Percentiles rank a stretch among this genome's conserved stretches.
Evolutionary conservation across 1,140 invertebrate species (phyloP).

Genomic region (Pseudachorutes palmiensis): DNA sequence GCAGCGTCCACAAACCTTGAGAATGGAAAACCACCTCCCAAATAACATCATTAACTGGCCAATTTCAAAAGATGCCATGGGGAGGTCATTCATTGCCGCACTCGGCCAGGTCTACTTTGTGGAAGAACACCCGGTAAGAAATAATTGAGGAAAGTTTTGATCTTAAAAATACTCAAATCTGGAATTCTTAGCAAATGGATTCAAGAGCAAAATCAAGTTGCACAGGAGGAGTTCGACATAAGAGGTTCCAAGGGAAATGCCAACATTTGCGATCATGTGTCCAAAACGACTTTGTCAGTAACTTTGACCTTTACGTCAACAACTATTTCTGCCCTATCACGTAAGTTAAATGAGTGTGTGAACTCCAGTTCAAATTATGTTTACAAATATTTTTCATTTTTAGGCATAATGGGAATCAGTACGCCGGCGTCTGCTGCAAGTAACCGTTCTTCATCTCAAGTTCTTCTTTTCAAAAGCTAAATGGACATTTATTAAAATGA

Average conservation of each 20-base stretch:
- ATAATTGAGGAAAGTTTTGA: not conserved
- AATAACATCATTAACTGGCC: not conserved
- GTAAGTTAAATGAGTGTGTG: not conserved
- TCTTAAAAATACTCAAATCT: not conserved
- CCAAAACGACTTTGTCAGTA: not conserved
- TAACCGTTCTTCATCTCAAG: too few relatives aligned
- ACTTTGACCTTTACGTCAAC: not conserved
- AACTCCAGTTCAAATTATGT: not conserved
- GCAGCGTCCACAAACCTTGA: not conserved
- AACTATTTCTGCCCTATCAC: slow-evolving; percentile 10
- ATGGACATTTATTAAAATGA: not conserved
- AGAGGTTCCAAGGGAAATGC: slow-evolving; percentile 3
- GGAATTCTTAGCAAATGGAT: not conserved
- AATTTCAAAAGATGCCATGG: not conserved
- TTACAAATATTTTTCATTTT: not conserved
- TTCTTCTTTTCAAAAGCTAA: not conserved
- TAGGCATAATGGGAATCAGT: not conserved
- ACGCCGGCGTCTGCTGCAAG: not conserved
- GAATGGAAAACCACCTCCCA: too few relatives aligned
- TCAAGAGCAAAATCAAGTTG: not conserved
- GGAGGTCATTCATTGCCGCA: not conserved
- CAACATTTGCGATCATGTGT: slow-evolving; percentile 5
- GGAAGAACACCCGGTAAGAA: not conserved
- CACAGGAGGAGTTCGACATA: not conserved
- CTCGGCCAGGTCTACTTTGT: not conserved